Conservation (phyloP, 2,797 vertebrate genomes). For the Ciconia nigra region DNA sequence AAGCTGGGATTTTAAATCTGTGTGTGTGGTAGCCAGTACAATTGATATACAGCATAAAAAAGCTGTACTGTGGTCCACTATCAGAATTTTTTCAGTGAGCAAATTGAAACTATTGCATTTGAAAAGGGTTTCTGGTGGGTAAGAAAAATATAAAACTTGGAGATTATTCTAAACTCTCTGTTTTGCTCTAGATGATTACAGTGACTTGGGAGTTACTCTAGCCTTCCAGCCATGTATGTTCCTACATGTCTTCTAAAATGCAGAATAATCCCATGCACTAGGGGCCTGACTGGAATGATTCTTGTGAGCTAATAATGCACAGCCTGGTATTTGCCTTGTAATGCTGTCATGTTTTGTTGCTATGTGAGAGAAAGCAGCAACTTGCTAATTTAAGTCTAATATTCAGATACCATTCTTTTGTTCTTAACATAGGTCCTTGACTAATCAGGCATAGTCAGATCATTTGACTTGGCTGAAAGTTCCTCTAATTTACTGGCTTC, state of each 20-base stretch:
- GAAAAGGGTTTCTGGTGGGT: background rate
- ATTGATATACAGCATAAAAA: background rate
- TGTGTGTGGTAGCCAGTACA: background rate
- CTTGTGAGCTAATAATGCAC: conserved; percentile 15
- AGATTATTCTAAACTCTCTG: background rate
- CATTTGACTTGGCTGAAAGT: conserved; percentile 20
- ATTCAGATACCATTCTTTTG: conserved; percentile 51
- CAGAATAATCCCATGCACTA: background rate
- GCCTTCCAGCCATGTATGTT: background rate
- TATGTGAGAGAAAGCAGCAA: conserved; percentile 30
- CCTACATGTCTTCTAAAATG: background rate
- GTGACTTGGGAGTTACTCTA: background rate
- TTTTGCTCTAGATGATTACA: background rate
- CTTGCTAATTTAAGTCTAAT: conserved; percentile 48
- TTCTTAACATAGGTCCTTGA: conserved; percentile 58
- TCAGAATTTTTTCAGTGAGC: background rate
- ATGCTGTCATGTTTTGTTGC: conserved; percentile 54
- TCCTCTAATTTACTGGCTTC: background rate
- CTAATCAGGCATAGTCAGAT: conserved; percentile 39
- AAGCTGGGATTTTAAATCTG: background rate
- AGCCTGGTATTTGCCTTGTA: conserved; percentile 42
- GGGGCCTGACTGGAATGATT: background rate
- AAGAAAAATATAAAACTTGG: background rate
- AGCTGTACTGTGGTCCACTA: background rate
- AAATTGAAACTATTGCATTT: background rate